Conservation (phyloP, 2,113 vertebrate species). For the Galeopterus variegatus region DNA sequence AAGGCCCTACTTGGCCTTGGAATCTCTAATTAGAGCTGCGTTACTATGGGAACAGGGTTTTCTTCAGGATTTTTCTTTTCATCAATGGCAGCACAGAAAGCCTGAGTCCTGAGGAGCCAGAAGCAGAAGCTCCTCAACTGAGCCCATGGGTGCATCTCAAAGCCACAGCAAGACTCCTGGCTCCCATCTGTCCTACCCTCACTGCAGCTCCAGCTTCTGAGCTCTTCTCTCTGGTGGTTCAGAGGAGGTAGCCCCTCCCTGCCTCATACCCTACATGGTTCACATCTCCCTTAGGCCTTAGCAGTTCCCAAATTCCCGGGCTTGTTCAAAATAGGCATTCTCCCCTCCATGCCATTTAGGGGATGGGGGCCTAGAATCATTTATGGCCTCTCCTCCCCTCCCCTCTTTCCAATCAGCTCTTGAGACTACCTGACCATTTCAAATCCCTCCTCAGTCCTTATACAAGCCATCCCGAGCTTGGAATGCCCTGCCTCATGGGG, state of each 20-base stretch:
- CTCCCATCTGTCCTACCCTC: background rate
- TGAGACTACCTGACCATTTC: background rate
- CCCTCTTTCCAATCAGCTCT: background rate
- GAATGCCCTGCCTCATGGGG: background rate
- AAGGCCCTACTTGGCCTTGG: constrained; percentile 55
- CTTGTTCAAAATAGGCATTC: background rate
- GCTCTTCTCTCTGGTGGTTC: background rate
- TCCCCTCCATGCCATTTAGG: background rate
- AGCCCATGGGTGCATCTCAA: background rate
- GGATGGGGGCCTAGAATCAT: background rate
- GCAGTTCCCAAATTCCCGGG: background rate
- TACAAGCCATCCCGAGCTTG: background rate
- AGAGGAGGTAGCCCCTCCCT: background rate
- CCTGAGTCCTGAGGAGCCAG: constrained; percentile 30
- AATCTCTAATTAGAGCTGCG: constrained; percentile 72
- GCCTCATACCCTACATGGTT: background rate
- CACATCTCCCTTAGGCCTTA: background rate
- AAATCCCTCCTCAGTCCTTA: background rate
- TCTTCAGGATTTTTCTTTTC: constrained; percentile 70
- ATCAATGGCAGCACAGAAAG: constrained; percentile 65
- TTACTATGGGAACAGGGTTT: constrained; percentile 81
- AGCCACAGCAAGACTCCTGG: background rate
- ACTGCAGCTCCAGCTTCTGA: background rate
- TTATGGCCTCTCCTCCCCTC: background rate
- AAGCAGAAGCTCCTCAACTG: background rate